These are phyloP conservation scores for Puma concolor DNA, from an alignment of 2,113 vertebrate genomes.

Conservation along the genomic window DNA sequence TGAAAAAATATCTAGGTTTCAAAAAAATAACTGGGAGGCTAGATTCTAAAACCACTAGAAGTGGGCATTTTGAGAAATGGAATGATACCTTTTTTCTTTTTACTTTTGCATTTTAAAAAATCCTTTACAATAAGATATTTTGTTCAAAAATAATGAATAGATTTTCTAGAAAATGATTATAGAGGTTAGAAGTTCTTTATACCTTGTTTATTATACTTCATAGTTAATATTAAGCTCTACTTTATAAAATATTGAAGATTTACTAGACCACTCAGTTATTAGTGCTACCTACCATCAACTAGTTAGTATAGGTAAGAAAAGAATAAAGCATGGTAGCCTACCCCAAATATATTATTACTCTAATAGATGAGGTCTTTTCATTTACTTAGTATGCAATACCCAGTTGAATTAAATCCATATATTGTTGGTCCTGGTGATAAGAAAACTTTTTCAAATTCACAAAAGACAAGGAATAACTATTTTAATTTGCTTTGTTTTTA, in stretches of 20 bases:
- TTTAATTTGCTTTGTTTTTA: neutral
- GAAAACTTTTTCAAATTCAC: neutral
- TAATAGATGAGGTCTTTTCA: neutral
- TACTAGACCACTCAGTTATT: neutral
- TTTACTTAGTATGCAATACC: neutral
- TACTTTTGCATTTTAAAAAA: neutral
- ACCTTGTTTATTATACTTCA: neutral
- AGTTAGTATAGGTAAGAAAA: neutral
- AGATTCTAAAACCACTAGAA: neutral
- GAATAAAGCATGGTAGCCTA: accelerated
- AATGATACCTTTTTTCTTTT: neutral
- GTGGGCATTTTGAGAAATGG: neutral
- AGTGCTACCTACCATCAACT: neutral
- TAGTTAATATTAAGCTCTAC: neutral
- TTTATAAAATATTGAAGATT: neutral
- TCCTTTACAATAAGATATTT: neutral
- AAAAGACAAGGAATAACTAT: neutral
- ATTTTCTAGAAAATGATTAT: neutral
- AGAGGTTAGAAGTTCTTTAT: neutral
- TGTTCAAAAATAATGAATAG: conserved; percentile 16
- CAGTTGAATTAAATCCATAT: neutral
- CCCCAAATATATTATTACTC: neutral
- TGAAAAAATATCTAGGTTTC: conserved; percentile 3
- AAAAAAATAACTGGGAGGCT: neutral
- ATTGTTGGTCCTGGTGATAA: neutral